Base-by-base conservation (phyloP, 2,113 vertebrate genomes). In the Nycticebus coucang region DNA sequence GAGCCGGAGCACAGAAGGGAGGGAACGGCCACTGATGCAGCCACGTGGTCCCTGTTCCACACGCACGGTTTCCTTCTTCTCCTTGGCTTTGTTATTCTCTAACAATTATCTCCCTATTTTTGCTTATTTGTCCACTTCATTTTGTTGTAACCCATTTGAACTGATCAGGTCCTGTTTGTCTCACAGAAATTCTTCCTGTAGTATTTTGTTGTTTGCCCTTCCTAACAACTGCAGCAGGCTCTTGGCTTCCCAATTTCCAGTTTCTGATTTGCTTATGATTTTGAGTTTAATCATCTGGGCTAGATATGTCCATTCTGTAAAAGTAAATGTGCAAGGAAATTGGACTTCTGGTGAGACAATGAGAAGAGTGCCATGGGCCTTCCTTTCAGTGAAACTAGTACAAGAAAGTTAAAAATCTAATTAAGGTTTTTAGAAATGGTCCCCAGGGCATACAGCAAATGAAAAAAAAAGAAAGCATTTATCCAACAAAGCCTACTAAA, bases 241-340 rank as follows among this genome's bases (percentile, higher is more conserved):
- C 57, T 57, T 62, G 15, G 2, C 28, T 50, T 77, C 33, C 45
- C 14, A 59, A n/a, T 60, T 89, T n/a, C 74, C 62, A 14, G 64
- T 69, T 78, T 69, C 72, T 71, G 21, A 72, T 94, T 71, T 85
- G 55, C n/a, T 64, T n/a, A 55, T 85, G 81, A 72, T 66, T 91
- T 53, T 53, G 24, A 68, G 28, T 89, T 2, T 4, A 68, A 26
- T 75, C 18, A 53, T 60, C 26, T 78, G 41, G 19, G 41, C 30
- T 77, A 66, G 21, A 15, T 45, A 15, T 53, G 57, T 14, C 55
- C 28, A 22, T 87, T 90, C 30, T 45, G 4, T 78, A 26, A 37
- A 71, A 82, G 33, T n/a, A 64, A 92, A 55, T 24, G 11, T 26
- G n/a, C 11, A 7, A 77, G 62, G 18, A 78, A 26, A 8, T 53